These are phyloP conservation scores for Erannis defoliaria DNA, from an alignment of 2,888 invertebrate species.

Conservation along the genomic window DNA sequence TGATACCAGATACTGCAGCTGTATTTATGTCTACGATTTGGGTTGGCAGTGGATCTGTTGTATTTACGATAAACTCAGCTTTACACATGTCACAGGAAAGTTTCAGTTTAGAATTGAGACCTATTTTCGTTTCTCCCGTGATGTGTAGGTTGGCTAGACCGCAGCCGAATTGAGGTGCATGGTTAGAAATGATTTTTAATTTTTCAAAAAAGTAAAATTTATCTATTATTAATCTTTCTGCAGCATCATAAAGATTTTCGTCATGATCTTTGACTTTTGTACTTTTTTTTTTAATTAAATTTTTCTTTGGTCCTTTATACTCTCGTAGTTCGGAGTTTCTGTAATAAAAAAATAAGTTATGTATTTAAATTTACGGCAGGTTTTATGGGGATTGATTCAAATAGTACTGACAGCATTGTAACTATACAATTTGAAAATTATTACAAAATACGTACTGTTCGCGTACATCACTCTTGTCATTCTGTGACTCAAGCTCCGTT, in stretches of 20 bases:
- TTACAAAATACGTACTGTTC: too few relatives aligned
- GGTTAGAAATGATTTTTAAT: not conserved
- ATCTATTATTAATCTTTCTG: not conserved
- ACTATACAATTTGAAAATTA: too few relatives aligned
- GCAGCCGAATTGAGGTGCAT: not conserved
- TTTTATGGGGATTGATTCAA: too few relatives aligned
- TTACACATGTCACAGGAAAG: not conserved
- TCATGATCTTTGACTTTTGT: too few relatives aligned
- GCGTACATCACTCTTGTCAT: too few relatives aligned
- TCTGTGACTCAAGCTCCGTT: too few relatives aligned
- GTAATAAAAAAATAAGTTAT: too few relatives aligned
- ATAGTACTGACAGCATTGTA: too few relatives aligned
- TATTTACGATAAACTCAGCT: not conserved
- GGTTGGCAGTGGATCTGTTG: not conserved
- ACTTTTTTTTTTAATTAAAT: too few relatives aligned
- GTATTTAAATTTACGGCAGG: too few relatives aligned
- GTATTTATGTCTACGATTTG: not conserved
- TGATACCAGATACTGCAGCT: not conserved
- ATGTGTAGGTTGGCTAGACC: not conserved
- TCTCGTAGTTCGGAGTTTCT: too few relatives aligned
- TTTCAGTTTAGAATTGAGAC: not conserved
- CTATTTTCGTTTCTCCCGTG: not conserved
- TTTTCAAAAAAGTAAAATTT: not conserved
- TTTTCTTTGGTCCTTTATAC: too few relatives aligned
- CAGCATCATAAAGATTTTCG: not conserved